A percentile compares a stretch with the other conserved stretches of the same genome.
phyloP scores from a whole-genome alignment of 1,140 invertebrate species.

The Bombus vancouverensis region DNA sequence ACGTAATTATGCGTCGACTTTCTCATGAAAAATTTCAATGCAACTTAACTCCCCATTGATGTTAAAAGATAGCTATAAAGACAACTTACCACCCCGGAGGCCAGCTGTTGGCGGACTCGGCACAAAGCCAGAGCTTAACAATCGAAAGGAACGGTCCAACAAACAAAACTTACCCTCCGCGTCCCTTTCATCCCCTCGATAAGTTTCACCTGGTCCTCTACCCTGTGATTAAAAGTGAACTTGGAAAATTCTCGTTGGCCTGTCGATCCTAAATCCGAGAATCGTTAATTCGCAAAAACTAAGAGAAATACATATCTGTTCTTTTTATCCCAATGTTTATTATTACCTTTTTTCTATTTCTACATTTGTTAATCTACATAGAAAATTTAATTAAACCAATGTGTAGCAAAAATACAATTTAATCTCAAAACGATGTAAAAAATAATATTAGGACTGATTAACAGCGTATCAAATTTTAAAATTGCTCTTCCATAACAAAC shows the following conservation, averaged over 20 bases:
- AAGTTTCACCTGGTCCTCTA: conserved; percentile 31
- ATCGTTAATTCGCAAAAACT: not conserved
- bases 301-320: no score
- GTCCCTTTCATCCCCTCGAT: conserved; percentile 44
- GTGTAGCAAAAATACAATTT: no score
- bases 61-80: conserved; percentile 22
- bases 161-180: conserved; percentile 61
- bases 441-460: no score
- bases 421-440: no score
- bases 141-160: conserved; percentile 56
- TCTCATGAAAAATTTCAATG: conserved; percentile 32
- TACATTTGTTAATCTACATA: not conserved
- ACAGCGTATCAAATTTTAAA: no score
- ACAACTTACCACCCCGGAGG: conserved; percentile 35
- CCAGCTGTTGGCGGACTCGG: conserved; percentile 47
- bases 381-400: no score
- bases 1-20: conserved; percentile 13
- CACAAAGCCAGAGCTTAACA: conserved; percentile 53
- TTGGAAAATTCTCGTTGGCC: not conserved
- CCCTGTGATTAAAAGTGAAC: conserved; percentile 55
- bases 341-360: not conserved
- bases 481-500: no score
- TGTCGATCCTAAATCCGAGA: no score
- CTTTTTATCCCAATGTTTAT: not conserved
- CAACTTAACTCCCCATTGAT: conserved; percentile 19